These are phyloP conservation scores for Zosterops borbonicus DNA, from an alignment of 2,113 vertebrate species.

Conservation along the genomic window DNA sequence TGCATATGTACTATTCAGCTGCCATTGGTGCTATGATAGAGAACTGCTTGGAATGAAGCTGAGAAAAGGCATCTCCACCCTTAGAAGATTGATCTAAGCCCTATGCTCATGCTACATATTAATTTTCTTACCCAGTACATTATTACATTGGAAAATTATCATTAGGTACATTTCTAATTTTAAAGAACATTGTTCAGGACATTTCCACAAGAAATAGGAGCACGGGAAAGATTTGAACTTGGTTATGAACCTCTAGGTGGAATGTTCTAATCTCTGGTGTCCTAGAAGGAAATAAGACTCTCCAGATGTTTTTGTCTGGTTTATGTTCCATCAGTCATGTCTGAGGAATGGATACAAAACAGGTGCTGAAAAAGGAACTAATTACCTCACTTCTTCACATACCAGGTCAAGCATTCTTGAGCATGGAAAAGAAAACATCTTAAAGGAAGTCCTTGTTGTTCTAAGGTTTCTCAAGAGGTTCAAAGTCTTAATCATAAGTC, in stretches of 20 bases:
- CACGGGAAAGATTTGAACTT: not conserved
- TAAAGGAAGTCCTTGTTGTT: not conserved
- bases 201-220: not conserved
- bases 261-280: not conserved
- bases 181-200: not conserved
- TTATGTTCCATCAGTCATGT: not conserved
- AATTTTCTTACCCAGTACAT: not conserved
- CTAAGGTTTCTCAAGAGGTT: not conserved
- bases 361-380: not conserved
- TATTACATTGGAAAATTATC: not conserved
- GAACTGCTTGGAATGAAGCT: not conserved
- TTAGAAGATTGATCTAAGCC: not conserved
- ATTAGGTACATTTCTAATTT: not conserved
- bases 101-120: not conserved
- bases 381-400: not conserved
- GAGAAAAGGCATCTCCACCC: not conserved
- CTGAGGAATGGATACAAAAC: not conserved
- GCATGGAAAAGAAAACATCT: not conserved
- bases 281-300: not conserved
- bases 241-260: not conserved
- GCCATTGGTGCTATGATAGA: not conserved
- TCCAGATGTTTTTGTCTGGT: accelerated
- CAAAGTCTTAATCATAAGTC: not conserved
- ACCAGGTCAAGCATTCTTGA: not conserved
- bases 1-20: not conserved